Evolutionary conservation across 2,113 vertebrate genomes (phyloP).

Genomic region (Brachypodius melanocephalos): DNA sequence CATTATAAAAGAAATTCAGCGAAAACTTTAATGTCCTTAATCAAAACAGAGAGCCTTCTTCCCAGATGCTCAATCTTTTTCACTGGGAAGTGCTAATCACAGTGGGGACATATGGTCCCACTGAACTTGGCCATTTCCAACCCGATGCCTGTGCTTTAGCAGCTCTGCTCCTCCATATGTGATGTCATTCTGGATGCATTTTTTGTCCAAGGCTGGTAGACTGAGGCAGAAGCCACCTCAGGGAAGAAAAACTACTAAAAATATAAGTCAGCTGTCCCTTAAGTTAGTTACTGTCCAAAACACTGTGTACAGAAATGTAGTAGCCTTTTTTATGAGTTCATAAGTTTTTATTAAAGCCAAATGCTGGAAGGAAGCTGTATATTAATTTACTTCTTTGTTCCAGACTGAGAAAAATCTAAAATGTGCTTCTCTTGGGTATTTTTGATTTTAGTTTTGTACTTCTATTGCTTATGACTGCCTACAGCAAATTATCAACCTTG

Average conservation of each 20-base stretch:
- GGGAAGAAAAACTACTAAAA: constrained; percentile 41
- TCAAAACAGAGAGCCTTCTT: background rate
- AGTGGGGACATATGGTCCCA: constrained; percentile 22
- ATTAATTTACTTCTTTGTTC: constrained; percentile 47
- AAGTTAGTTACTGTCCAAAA: constrained; percentile 44
- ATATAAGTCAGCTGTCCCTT: constrained; percentile 35
- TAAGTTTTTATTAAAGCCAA: constrained; percentile 60
- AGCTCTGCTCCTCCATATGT: constrained; percentile 37
- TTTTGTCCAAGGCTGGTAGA: constrained; percentile 35
- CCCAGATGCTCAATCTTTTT: constrained; percentile 19
- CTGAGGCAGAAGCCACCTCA: background rate
- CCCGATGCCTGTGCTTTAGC: background rate
- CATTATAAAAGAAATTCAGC: background rate
- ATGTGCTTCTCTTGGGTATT: constrained; percentile 38
- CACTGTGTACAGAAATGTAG: background rate
- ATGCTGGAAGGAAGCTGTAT: constrained; percentile 47
- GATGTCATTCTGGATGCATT: constrained; percentile 6
- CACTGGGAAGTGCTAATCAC: background rate
- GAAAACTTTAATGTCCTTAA: background rate
- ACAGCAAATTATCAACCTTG: constrained; percentile 53
- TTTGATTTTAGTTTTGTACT: constrained; percentile 29
- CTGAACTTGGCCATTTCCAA: constrained; percentile 28
- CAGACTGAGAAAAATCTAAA: constrained; percentile 36
- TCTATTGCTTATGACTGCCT: constrained; percentile 50
- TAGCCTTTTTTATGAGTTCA: constrained; percentile 33